Base-by-base conservation (phyloP, 2,888 invertebrate species). In the Meteorus colon region DNA sequence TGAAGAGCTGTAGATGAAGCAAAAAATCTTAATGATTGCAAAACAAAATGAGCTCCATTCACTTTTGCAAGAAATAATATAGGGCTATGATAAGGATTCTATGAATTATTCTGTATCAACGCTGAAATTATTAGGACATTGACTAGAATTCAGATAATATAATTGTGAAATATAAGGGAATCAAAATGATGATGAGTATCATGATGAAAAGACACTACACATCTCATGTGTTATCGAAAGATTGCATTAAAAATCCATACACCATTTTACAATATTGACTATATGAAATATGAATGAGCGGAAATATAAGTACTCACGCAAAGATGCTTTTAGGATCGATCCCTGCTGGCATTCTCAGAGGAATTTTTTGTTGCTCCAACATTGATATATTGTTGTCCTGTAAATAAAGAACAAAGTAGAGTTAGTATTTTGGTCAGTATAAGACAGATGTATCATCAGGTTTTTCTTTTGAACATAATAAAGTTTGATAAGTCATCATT, bases 271-370 rank as follows among this genome's bases (percentile, higher is more conserved):
- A n/a, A n/a, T n/a, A n/a, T 27, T 14, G 27, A 24, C n/a, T n/a
- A n/a, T 27, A 48, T 14, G 34, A 65, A 59, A 27, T 45, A 34
- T 63, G 34, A 70, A 73, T 72, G 19, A 24, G 24, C 10, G 10
- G 5, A 37, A 10, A 67, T 29, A 67, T 66, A 29, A 45, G 60
- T 84, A 93, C 95, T 94, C 91, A 92, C 93, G 93, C 94, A 90
- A 94, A 94, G 85, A 94, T 91, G 86, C 92, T 93, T 90, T 94
- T 92, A 81, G 91, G 90, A 87, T 92, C 92, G 80, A 90, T 87
- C 83, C 87, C 86, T 82, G 88, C 82, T 76, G 89, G 86, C 89
- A 89, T 88, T 84, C 89, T 85, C 78, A 89, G 87, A 87, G 89
- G 88, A 89, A 89, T 87, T 86, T 89, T 89, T 82, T 89, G 89